Conservation (phyloP, 2,888 invertebrate genomes). For the Pteria penguin region DNA sequence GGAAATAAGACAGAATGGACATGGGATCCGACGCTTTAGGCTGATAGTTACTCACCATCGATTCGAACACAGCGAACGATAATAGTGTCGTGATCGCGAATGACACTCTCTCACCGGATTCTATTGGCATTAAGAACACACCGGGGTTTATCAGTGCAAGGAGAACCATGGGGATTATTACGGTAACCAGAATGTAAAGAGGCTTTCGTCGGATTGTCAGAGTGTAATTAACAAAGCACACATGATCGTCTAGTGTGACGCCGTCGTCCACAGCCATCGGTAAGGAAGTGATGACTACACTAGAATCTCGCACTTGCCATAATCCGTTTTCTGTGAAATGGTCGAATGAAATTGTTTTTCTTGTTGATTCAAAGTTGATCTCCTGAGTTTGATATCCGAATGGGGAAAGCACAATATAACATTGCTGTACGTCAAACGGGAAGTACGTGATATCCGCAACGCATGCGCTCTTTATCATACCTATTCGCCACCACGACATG, state of each 20-base stretch:
- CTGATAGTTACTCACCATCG: slow-evolving; percentile 18
- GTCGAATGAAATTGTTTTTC: slow-evolving; percentile 13
- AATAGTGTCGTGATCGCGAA: slow-evolving; percentile 21
- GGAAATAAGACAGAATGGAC: slow-evolving; percentile 16
- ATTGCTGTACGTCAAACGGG: slow-evolving; percentile 28
- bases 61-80: slow-evolving; percentile 22
- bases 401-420: slow-evolving; percentile 8
- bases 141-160: slow-evolving; percentile 18
- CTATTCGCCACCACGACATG: slow-evolving; percentile 1
- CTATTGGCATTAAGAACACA: slow-evolving; percentile 15
- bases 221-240: slow-evolving; percentile 14
- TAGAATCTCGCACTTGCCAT: slow-evolving; percentile 10
- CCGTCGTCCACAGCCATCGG: slow-evolving; percentile 19
- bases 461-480: neutral
- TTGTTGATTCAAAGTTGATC: neutral
- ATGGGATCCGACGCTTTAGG: slow-evolving; percentile 23
- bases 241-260: slow-evolving; percentile 4
- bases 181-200: slow-evolving; percentile 11
- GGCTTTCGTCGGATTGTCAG: slow-evolving; percentile 13
- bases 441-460: slow-evolving; percentile 16
- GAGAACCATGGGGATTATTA: slow-evolving; percentile 7
- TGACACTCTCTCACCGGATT: slow-evolving; percentile 20
- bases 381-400: slow-evolving; percentile 7
- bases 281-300: neutral
- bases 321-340: slow-evolving; percentile 15